Evolutionary conservation across 2,113 vertebrate species (phyloP), one percentile per base, ranked within the genome.

Genomic region (Dendrocopos noguchii): DNA sequence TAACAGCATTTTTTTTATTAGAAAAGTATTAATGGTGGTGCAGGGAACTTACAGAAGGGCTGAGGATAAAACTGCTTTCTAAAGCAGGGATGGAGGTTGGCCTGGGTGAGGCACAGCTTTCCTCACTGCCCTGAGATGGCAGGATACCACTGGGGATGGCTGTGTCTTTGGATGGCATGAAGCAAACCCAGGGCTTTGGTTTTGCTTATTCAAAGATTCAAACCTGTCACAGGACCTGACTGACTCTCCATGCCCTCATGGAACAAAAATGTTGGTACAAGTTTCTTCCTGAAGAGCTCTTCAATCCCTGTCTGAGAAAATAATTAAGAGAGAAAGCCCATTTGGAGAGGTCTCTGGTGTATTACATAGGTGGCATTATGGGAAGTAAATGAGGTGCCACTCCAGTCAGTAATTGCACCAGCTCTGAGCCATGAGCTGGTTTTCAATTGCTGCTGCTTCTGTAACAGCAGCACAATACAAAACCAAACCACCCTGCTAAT

Each of bases 341-440:
- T 39, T 80, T 78, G 84, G 57, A 75, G 65, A 72, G 61, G 33
- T 29, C 42, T 91, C 22, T 2, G 2, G 7, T 56, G 53, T 11
- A 9, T 64, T 64, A 65, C 65, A 4, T 7, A 39, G 75, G 18
- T 28, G 52, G 73, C 78, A 83, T 80, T 86, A 7, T 36, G 80
- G 83, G 85, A 86, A 56, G 72, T 27, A 80, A 90, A 93, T 65
- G 85, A 90, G 85, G 76, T 88, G 88, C 80, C 83, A 66, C 79
- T 86, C 72, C 60, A n/a, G 34, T 36, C 65, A 34, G 90, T 36
- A 67, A 64, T 27, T 47, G 83, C 65, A 88, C 61, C 92, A 52
- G 3, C 1, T 4, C 88, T 46, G 47, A 36, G 76, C 83, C 64
- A 80, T 27, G 53, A 92, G 64, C 6, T 36, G 61, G 68, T 86